Base-by-base conservation (phyloP, 2,888 invertebrate genomes). In the Operophtera brumata region DNA sequence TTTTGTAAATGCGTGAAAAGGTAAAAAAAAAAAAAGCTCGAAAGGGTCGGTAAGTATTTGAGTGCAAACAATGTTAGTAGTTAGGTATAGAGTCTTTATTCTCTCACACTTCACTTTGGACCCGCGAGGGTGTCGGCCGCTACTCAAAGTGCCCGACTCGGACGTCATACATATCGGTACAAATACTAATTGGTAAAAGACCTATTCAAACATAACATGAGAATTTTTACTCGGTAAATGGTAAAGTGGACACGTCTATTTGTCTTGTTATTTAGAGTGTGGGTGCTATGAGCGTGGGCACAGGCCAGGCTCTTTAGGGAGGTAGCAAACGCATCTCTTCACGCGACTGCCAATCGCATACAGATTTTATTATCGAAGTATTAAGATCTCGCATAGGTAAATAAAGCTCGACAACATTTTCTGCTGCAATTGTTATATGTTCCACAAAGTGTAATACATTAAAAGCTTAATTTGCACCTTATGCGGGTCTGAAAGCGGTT, bases 121-220 rank as follows among this genome's bases (percentile, higher is more conserved):
- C 61, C 66, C 66, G 69, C 59, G 61, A 64, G 68, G 70, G 74
- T 71, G 75, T 70, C 77, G 77, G 75, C 63, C 73, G 69, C 73
- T 75, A 72, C 69, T 79, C 80, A 80, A 79, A 78, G 75, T 74
- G 69, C 74, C 69, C 72, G 70, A 75, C 70, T 70, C 77, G 69
- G 75, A 78, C 76, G 72, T 82, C 78, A 71, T 85, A 78, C 66
- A 65, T 82, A 84, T 85, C 83, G 86, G 86, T 88, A 84, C 84
- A 86, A 88, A 89, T 84, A 86, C 86, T 88, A 88, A 88, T 89
- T 88, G 86, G 85, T 87, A 86, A 87, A 85, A 88, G 87, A 82
- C 89, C 88, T 87, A 84, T 82, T 80, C 87, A 89, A 88, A 89
- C 86, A 89, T 66, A 75, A 84, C 84, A 83, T 83, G 87, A 82